Base-by-base conservation (phyloP, 2,113 vertebrate species). In the Rattus rattus region DNA sequence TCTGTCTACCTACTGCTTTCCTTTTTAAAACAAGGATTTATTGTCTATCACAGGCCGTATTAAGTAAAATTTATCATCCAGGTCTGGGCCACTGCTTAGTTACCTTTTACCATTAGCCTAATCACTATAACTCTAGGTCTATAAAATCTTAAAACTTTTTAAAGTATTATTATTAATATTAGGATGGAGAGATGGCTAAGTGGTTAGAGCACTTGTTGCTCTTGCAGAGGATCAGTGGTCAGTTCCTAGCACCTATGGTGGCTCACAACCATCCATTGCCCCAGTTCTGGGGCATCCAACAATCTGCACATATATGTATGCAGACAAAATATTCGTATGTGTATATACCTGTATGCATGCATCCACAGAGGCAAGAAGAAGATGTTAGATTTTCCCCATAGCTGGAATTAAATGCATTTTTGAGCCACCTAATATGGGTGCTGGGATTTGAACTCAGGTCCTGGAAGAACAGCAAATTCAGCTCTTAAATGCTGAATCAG, bases 91-190 rank as follows among this genome's bases (percentile, higher is more conserved):
- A 67, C 47, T 52, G 2, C 30, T 63, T 3, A 26, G 28, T 9
- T 87, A 52, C 47, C 47, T 80, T 79, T 79, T 67, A 26, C 43
- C 4, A 94, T 93, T 91, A 70, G 84, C 59, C 26, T 94, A 69
- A 72, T 61, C 61, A 61, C 80, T 88, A 9, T 92, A 84, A 85
- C 17, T 84, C 54, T 63, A 92, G 24, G 30, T 81, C 61, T 92
- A 49, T 88, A 93, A 88, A 95, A 56, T 81, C 28, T 52, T 91
- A 75, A 91, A 70, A n/a, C n/a, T 61, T 61, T 61, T 43, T 10
- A 26, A 84, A 63, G 17, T 56, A 22, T 54, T 80, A 20, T 80
- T 80, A 56, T 81, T 54, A 33, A 24, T 61, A 61, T 39, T 83
- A 61, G 36, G 6, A 22, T 83, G 33, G 56, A 84, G n/a, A 8